phyloP scores from a whole-genome alignment of 2,797 vertebrate species.

The Rhyacichthys aspro region DNA sequence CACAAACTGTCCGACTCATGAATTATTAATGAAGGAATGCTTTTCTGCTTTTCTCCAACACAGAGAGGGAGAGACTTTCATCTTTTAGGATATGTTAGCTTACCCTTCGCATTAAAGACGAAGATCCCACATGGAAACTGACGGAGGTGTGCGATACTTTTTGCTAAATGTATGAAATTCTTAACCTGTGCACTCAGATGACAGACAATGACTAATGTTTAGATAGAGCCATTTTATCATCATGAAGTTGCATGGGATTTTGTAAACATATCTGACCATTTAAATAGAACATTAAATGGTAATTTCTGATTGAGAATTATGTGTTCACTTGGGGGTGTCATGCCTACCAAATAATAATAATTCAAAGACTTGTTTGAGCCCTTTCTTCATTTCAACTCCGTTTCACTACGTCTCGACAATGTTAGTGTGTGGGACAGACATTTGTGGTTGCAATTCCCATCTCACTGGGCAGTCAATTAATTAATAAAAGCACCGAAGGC shows the following conservation, averaged over 20 bases:
- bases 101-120: slow-evolving; percentile 21
- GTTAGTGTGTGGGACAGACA: not conserved
- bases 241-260: no score
- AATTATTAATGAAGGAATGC: slow-evolving; percentile 48
- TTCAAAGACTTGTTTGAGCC: slow-evolving; percentile 33
- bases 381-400: slow-evolving; percentile 30
- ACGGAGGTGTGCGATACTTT: slow-evolving; percentile 15
- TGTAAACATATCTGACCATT: no score
- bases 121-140: slow-evolving; percentile 35
- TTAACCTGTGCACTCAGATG: not conserved
- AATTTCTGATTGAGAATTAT: no score
- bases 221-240: no score
- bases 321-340: no score
- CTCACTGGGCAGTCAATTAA: slow-evolving; percentile 17
- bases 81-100: slow-evolving; percentile 33
- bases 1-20: slow-evolving; percentile 39
- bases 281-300: no score
- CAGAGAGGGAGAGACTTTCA: slow-evolving; percentile 41
- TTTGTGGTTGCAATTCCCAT: slow-evolving; percentile 23
- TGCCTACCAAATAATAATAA: not conserved
- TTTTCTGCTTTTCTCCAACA: slow-evolving; percentile 39
- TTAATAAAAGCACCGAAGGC: slow-evolving; percentile 37
- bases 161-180: not conserved
- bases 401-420: slow-evolving; percentile 11
- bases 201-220: no score